A percentile compares a stretch with the other conserved stretches of the same genome.
Conservation (phyloP, 2,888 invertebrate genomes). For the Drosophila kanekoi region DNA sequence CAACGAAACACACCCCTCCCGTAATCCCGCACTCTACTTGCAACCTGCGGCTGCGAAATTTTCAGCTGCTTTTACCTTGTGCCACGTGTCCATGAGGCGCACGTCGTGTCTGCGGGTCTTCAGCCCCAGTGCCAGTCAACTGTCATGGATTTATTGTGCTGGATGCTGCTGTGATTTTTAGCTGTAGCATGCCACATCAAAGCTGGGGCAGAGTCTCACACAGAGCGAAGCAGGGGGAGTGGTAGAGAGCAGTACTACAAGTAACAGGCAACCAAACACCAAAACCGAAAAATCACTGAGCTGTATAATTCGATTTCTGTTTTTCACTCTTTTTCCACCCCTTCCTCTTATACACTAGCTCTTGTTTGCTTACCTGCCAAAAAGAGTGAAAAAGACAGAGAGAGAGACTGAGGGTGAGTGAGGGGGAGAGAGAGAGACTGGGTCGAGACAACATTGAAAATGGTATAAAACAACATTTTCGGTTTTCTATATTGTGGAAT, state of each 20-base stretch:
- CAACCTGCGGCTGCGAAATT: constrained; percentile 46
- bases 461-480: constrained; percentile 71
- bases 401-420: background rate
- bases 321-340: constrained; percentile 73
- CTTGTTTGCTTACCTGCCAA: constrained; percentile 69
- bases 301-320: constrained; percentile 84
- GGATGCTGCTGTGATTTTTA: constrained; percentile 71
- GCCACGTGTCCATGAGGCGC: constrained; percentile 57
- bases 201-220: constrained; percentile 22
- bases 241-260: constrained; percentile 33
- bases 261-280: constrained; percentile 77
- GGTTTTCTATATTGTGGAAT: constrained; percentile 54
- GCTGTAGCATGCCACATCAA: constrained; percentile 74
- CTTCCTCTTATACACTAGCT: constrained; percentile 20
- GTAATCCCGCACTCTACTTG: background rate
- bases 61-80: constrained; percentile 19
- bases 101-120: constrained; percentile 42
- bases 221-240: background rate
- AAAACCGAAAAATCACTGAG: constrained; percentile 83
- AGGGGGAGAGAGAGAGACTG: constrained; percentile 3
- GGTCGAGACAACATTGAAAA: constrained; percentile 26
- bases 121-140: constrained; percentile 63
- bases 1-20: background rate
- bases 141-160: constrained; percentile 75
- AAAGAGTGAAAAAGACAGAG: constrained; percentile 3